These are phyloP conservation scores for Chrysogorgia sp. DNA, from an alignment of 92 coral and sea anemone species.

Conservation along the genomic window DNA sequence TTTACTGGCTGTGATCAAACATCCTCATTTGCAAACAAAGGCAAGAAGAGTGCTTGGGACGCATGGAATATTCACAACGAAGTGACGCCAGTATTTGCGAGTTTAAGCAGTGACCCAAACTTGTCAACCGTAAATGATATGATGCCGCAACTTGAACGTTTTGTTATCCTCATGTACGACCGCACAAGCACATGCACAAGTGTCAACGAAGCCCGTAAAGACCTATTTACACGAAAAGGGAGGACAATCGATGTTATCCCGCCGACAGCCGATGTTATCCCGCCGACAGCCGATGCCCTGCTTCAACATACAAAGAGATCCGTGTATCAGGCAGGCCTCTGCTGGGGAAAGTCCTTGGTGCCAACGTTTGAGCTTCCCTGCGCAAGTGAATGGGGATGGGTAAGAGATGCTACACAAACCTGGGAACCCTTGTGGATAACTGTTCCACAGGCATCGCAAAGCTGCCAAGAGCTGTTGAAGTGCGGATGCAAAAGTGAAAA, in stretches of 20 bases:
- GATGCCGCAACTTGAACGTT: conserved; percentile 25
- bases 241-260: conserved; percentile 44
- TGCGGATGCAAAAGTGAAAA: conserved; percentile 60
- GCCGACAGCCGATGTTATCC: conserved; percentile 50
- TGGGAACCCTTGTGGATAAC: conserved; percentile 48
- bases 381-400: conserved; percentile 29
- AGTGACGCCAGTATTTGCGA: conserved; percentile 35
- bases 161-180: conserved; percentile 41
- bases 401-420: conserved; percentile 7
- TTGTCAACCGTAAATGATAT: background rate
- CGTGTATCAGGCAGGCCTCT: conserved; percentile 33
- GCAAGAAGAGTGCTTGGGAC: conserved; percentile 74
- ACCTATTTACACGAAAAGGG: conserved; percentile 44
- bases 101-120: no score
- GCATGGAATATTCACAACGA: conserved; percentile 54
- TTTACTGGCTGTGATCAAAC: conserved; percentile 68
- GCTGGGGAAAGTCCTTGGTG: conserved; percentile 48
- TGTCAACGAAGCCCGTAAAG: conserved; percentile 48
- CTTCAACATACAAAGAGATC: conserved; percentile 29
- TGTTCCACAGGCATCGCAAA: conserved; percentile 46
- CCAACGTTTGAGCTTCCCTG: conserved; percentile 36
- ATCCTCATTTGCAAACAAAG: conserved; percentile 53
- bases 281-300: conserved; percentile 53
- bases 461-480: conserved; percentile 50
- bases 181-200: conserved; percentile 33